Conservation (phyloP, 2,113 vertebrate genomes). For the Pagrus major region DNA sequence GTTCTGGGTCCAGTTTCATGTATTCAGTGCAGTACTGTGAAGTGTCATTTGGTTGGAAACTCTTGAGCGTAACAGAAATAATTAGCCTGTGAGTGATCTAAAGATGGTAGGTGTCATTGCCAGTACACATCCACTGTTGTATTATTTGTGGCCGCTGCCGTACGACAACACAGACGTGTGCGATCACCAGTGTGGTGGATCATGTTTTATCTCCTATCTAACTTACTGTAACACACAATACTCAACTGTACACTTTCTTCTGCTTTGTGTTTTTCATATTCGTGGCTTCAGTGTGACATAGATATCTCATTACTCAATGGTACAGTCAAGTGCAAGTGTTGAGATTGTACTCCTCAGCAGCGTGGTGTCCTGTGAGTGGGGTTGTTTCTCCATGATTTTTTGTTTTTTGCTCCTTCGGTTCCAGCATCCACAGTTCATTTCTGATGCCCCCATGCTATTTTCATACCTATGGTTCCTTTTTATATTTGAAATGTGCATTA, state of each 20-base stretch:
- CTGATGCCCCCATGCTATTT: conserved; percentile 66
- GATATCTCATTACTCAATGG: conserved; percentile 62
- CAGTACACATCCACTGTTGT: conserved; percentile 12
- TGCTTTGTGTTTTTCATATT: conserved; percentile 69
- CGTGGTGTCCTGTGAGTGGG: conserved; percentile 64
- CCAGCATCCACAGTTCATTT: conserved; percentile 52
- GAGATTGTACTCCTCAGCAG: conserved; percentile 61
- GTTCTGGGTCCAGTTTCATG: conserved; percentile 13
- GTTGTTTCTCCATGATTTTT: conserved; percentile 55
- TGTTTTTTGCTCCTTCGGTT: conserved; percentile 46
- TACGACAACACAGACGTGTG: not conserved
- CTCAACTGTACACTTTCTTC: conserved; percentile 28
- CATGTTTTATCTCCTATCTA: conserved; percentile 34
- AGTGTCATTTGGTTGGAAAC: conserved; percentile 43
- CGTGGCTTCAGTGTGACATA: conserved; percentile 60
- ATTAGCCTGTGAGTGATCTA: conserved; percentile 32
- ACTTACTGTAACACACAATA: conserved; percentile 29
- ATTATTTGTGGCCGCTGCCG: conserved; percentile 23
- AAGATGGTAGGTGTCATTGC: conserved; percentile 36
- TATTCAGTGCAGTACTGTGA: conserved; percentile 53
- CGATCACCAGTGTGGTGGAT: conserved; percentile 27
- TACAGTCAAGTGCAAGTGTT: conserved; percentile 67
- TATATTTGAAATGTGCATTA: conserved; percentile 74
- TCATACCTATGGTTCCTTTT: conserved; percentile 74
- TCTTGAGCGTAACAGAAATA: conserved; percentile 29